phyloP scores from a whole-genome alignment of 2,113 vertebrate genomes.

The Hypomesus transpacificus region DNA sequence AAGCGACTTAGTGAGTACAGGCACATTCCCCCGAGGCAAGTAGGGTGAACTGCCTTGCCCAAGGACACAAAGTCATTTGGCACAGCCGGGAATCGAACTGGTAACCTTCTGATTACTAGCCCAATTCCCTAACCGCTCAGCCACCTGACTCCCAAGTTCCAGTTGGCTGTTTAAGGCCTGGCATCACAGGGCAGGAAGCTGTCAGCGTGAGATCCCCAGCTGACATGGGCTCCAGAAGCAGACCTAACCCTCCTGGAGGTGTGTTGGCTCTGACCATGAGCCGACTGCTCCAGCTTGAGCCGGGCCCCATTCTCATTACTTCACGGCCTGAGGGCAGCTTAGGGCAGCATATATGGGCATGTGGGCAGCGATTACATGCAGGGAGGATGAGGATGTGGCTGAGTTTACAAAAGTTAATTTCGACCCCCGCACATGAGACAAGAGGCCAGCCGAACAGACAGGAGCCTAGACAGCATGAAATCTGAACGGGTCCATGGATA shows the following conservation, averaged over 20 bases:
- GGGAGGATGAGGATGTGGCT: neutral
- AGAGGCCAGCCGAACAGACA: neutral
- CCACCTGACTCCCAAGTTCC: too few species aligned
- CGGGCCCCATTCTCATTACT: constrained; percentile 16
- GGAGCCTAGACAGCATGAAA: constrained; percentile 6
- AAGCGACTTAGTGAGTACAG: too few species aligned
- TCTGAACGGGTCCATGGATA: neutral
- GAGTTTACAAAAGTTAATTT: neutral
- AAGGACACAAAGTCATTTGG: too few species aligned
- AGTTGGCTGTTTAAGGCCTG: too few species aligned
- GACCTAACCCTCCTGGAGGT: neutral
- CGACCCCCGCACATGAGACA: neutral
- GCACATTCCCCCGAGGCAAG: too few species aligned
- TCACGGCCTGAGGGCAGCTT: constrained; percentile 8
- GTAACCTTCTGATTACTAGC: too few species aligned
- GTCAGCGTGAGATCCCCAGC: neutral
- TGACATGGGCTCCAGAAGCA: neutral
- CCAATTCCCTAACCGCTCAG: too few species aligned
- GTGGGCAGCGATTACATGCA: constrained; percentile 7
- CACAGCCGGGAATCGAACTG: too few species aligned
- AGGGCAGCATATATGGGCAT: constrained; percentile 6
- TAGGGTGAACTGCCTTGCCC: too few species aligned
- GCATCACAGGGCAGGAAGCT: neutral
- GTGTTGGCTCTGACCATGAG: neutral
- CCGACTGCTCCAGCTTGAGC: neutral